phyloP scores from a whole-genome alignment of 2,113 vertebrate species.

The Hymenochirus boettgeri region DNA sequence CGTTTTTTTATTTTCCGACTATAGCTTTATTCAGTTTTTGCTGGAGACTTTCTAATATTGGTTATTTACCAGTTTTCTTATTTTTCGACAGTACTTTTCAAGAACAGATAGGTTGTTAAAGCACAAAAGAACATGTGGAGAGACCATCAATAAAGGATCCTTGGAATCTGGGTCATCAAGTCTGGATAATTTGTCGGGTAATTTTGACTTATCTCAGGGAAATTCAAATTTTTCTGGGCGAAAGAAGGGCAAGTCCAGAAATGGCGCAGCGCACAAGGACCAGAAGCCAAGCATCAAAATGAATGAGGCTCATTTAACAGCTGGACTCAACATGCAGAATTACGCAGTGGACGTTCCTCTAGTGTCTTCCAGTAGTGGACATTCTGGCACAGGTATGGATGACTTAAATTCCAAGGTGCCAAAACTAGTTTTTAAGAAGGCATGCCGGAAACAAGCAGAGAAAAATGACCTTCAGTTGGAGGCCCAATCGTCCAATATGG shows the following conservation, averaged over 20 bases:
- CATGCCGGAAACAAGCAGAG: constrained; percentile 77
- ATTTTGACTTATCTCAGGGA: constrained; percentile 89
- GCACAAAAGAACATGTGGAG: constrained; percentile 97
- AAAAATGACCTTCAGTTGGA: constrained; percentile 82
- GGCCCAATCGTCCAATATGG: constrained; percentile 63
- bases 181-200: constrained; percentile 80
- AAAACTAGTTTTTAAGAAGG: constrained; percentile 89
- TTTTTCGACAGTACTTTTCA: constrained; percentile 82
- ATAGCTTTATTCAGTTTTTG: no score
- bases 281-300: constrained; percentile 80
- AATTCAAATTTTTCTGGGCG: constrained; percentile 81
- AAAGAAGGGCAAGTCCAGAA: constrained; percentile 89
- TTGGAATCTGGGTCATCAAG: constrained; percentile 82
- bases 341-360: constrained; percentile 82
- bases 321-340: constrained; percentile 74
- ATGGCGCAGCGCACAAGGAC: constrained; percentile 74
- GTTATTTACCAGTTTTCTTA: neutral
- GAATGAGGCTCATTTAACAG: constrained; percentile 65
- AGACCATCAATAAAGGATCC: constrained; percentile 90
- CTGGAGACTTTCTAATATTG: no score
- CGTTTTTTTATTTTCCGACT: no score
- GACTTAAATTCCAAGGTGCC: constrained; percentile 80
- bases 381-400: constrained; percentile 71
- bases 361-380: constrained; percentile 73
- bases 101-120: constrained; percentile 97